Percentiles rank a stretch among this genome's conserved stretches.
Conservation (phyloP, 2,113 vertebrate species). For the Gasterosteus nipponicus region DNA sequence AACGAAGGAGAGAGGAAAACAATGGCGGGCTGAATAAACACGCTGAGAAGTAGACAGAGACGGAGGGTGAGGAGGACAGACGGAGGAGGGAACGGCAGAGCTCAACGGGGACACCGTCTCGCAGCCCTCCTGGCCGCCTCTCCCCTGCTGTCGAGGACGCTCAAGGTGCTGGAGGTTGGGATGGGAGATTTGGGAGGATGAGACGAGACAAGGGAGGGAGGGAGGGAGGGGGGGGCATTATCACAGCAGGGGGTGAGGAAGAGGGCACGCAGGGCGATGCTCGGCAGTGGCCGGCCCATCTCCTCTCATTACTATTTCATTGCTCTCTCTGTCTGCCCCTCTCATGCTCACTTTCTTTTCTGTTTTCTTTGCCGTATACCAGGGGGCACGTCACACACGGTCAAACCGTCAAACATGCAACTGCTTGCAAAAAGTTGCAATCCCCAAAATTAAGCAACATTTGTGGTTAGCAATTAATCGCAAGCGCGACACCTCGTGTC, state of each 20-base stretch:
- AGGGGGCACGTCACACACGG: slow-evolving; percentile 24
- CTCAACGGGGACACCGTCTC: slow-evolving; percentile 71
- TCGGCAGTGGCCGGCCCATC: slow-evolving; percentile 44
- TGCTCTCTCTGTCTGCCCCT: slow-evolving; percentile 32
- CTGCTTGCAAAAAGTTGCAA: background rate
- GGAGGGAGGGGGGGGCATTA: slow-evolving; percentile 44
- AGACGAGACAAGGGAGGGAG: slow-evolving; percentile 50
- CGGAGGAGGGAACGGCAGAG: slow-evolving; percentile 54
- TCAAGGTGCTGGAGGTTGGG: background rate
- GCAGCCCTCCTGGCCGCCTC: slow-evolving; percentile 54
- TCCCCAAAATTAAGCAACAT: background rate
- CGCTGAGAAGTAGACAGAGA: slow-evolving; percentile 68
- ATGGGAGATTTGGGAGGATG: slow-evolving; percentile 24
- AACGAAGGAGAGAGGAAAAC: slow-evolving; percentile 63
- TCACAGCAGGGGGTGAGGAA: slow-evolving; percentile 62
- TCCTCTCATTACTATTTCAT: slow-evolving; percentile 76
- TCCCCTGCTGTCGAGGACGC: slow-evolving; percentile 47
- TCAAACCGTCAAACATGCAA: background rate
- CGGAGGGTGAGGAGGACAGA: slow-evolving; percentile 68
- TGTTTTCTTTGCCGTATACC: slow-evolving; percentile 23
- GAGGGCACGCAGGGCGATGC: slow-evolving; percentile 39
- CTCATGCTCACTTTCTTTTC: slow-evolving; percentile 29
- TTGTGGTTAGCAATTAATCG: background rate
- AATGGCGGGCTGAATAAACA: slow-evolving; percentile 75
- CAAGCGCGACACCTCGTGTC: background rate